These are phyloP conservation scores for Platyura marginata DNA, from an alignment of 1,140 invertebrate species.

Conservation along the genomic window DNA sequence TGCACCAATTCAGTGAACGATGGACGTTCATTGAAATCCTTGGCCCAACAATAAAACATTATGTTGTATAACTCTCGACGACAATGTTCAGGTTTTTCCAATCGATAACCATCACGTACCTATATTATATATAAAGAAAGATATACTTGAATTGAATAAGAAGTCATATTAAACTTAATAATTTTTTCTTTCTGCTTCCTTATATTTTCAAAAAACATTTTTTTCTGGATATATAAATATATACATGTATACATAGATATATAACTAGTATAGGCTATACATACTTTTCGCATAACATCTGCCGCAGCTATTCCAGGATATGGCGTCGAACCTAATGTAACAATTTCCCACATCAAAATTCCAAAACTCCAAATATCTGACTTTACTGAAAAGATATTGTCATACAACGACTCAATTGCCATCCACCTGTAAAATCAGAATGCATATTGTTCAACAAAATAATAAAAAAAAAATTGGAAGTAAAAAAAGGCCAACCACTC, in stretches of 20 bases:
- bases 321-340: conserved; percentile 75
- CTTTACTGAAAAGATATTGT: conserved; percentile 79
- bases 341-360: conserved; percentile 85
- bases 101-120: conserved; percentile 63
- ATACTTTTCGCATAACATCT: conserved; percentile 61
- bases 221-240: too few species aligned
- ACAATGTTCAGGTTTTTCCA: conserved; percentile 81
- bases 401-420: conserved; percentile 82
- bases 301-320: conserved; percentile 71
- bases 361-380: conserved; percentile 91
- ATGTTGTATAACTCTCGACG: conserved; percentile 78
- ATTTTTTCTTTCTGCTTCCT: too few species aligned
- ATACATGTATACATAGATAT: too few species aligned
- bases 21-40: conserved; percentile 55
- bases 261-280: too few species aligned
- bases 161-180: neutral
- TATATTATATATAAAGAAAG: too few species aligned
- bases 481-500: neutral
- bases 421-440: conserved; percentile 52
- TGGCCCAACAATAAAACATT: conserved; percentile 88
- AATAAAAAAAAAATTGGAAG: neutral
- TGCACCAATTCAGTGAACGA: conserved; percentile 60
- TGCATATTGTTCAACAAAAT: conserved; percentile 7
- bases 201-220: too few species aligned
- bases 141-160: conserved; percentile 8